phyloP scores from a whole-genome alignment of 2,888 invertebrate species.

The Osmoderma eremita region DNA sequence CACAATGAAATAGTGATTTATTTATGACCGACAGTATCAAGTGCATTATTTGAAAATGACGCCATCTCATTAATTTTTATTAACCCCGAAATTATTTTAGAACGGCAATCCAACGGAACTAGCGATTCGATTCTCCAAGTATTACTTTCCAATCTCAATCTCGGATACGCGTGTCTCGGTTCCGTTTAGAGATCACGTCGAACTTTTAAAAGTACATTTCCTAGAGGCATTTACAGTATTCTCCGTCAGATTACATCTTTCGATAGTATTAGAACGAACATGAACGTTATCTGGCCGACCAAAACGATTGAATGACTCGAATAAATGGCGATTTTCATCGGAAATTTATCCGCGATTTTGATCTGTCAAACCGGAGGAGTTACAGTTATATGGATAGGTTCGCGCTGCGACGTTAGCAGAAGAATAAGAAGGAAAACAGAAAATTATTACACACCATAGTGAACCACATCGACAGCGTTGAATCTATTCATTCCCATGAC shows the following conservation, averaged over 20 bases:
- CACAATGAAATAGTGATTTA: not conserved
- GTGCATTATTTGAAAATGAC: too few species aligned
- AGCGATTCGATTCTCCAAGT: too few species aligned
- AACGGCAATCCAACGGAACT: too few species aligned
- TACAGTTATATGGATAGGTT: too few species aligned
- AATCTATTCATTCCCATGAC: constrained; percentile 30
- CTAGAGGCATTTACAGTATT: not conserved
- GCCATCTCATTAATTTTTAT: too few species aligned
- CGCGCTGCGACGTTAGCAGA: not conserved
- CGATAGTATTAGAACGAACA: not conserved
- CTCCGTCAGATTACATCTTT: not conserved
- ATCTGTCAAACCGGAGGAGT: too few species aligned
- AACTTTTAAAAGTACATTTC: not conserved
- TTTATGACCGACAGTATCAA: not conserved
- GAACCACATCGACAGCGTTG: constrained; percentile 13
- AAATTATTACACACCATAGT: constrained; percentile 1
- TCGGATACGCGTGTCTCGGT: too few species aligned
- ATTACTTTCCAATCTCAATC: too few species aligned
- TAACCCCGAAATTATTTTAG: too few species aligned
- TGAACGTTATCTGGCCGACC: not conserved
- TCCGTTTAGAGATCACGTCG: too few species aligned
- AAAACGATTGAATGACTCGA: not conserved
- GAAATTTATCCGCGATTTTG: not conserved
- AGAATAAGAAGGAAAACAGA: constrained; percentile 8
- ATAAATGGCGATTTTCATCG: not conserved